These are phyloP conservation scores for Bos javanicus DNA, from an alignment of 2,113 vertebrate species.

Conservation along the genomic window DNA sequence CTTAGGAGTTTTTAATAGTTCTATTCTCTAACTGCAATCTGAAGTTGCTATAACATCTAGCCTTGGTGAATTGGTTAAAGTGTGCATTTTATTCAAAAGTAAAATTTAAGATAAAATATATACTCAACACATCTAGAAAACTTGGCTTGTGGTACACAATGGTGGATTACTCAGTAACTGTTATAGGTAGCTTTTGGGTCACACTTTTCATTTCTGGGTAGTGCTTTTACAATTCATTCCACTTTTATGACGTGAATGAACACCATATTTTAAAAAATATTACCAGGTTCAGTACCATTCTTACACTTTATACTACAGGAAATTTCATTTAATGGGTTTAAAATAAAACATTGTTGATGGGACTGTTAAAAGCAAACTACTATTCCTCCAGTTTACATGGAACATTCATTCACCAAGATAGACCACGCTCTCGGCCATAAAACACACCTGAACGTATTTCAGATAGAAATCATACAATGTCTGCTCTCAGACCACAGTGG, in stretches of 20 bases:
- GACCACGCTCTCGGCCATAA: neutral
- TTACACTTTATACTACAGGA: slow-evolving; percentile 80
- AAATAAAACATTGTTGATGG: slow-evolving; percentile 61
- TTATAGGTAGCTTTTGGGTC: slow-evolving; percentile 76
- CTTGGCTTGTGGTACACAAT: slow-evolving; percentile 79
- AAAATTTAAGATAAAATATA: slow-evolving; percentile 78
- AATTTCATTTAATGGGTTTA: slow-evolving; percentile 75
- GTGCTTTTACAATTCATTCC: slow-evolving; percentile 74
- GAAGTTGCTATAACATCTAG: slow-evolving; percentile 80
- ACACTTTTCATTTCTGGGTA: slow-evolving; percentile 61
- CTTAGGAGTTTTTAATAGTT: slow-evolving; percentile 54
- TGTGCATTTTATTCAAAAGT: slow-evolving; percentile 76
- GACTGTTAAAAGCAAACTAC: slow-evolving; percentile 68
- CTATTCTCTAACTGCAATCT: slow-evolving; percentile 53
- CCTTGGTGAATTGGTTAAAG: slow-evolving; percentile 82
- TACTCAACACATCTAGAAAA: slow-evolving; percentile 81
- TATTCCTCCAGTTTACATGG: neutral
- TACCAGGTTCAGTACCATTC: slow-evolving; percentile 79
- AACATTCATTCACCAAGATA: neutral
- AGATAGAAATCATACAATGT: neutral
- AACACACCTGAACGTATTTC: neutral
- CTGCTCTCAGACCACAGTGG: neutral
- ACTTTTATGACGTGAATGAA: slow-evolving; percentile 75
- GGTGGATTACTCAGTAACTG: slow-evolving; percentile 77
- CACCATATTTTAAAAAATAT: slow-evolving; percentile 76